phyloP scores from a whole-genome alignment of 2,888 invertebrate genomes.

The Phortica okadai region DNA sequence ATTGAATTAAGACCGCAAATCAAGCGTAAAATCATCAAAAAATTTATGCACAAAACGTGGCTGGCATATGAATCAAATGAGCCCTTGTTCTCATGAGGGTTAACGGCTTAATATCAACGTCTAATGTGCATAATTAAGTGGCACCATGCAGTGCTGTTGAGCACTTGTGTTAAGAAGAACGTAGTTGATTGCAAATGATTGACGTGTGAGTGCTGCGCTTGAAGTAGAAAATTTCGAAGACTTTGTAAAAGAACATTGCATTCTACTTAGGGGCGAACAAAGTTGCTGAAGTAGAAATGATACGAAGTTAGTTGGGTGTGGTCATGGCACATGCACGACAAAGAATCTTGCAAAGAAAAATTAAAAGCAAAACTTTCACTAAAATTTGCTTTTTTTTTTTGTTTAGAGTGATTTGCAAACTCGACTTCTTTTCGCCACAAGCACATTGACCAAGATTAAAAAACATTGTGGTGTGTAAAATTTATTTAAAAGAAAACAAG shows the following conservation, averaged over 20 bases:
- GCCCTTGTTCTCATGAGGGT: neutral
- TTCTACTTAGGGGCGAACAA: neutral
- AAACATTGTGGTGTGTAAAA: too few relatives aligned
- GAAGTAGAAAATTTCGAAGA: neutral
- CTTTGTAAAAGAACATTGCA: neutral
- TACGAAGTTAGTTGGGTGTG: neutral
- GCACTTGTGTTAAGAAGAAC: neutral
- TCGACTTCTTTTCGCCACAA: neutral
- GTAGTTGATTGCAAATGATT: slow-evolving; percentile 31
- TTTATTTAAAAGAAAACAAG: too few relatives aligned
- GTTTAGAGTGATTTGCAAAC: neutral
- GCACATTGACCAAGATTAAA: neutral
- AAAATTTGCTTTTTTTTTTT: too few relatives aligned
- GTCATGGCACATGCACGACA: neutral
- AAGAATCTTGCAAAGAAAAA: neutral
- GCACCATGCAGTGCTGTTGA: slow-evolving; percentile 40
- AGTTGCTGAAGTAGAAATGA: neutral
- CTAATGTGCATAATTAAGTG: slow-evolving; percentile 58
- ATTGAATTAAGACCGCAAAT: neutral
- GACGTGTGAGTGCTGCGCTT: slow-evolving; percentile 9
- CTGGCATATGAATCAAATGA: slow-evolving; percentile 52
- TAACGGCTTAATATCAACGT: neutral
- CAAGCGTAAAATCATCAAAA: slow-evolving; percentile 15
- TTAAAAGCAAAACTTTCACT: neutral
- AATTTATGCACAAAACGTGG: slow-evolving; percentile 63